Percentiles rank a stretch among this genome's conserved stretches.
phyloP scores from a whole-genome alignment of 2,888 invertebrate genomes.

The Rhagonycha lutea region DNA sequence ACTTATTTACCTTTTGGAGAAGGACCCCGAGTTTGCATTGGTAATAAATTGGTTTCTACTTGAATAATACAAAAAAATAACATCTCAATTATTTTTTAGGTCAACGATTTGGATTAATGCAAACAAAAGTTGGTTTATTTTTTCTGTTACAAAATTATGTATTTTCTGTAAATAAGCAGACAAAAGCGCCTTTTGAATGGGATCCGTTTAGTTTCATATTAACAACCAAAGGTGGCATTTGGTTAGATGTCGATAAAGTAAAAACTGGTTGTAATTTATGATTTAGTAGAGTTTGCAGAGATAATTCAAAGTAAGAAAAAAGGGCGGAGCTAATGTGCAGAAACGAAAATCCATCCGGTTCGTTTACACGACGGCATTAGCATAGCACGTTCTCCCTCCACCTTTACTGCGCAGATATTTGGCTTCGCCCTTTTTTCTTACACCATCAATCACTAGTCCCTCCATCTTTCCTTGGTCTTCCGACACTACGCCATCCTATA shows the following conservation, averaged over 20 bases:
- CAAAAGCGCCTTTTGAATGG: background rate
- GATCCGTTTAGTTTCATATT: background rate
- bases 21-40: background rate
- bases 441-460: too few relatives aligned
- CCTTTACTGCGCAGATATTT: too few relatives aligned
- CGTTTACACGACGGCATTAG: too few relatives aligned
- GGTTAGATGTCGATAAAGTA: background rate
- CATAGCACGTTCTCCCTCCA: too few relatives aligned
- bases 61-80: background rate
- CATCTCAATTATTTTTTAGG: background rate
- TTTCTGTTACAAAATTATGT: background rate
- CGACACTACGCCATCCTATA: too few relatives aligned
- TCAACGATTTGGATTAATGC: background rate
- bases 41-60: background rate
- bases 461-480: too few relatives aligned
- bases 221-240: background rate
- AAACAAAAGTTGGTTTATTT: background rate
- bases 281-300: background rate
- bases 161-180: background rate
- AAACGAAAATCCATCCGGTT: too few relatives aligned
- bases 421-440: too few relatives aligned
- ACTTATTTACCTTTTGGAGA: constrained; percentile 36
- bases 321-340: too few relatives aligned
- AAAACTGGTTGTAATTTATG: background rate
- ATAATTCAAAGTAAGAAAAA: too few relatives aligned